These are phyloP conservation scores for Euzetes globulus DNA, from an alignment of 2,888 invertebrate species.

Conservation along the genomic window DNA sequence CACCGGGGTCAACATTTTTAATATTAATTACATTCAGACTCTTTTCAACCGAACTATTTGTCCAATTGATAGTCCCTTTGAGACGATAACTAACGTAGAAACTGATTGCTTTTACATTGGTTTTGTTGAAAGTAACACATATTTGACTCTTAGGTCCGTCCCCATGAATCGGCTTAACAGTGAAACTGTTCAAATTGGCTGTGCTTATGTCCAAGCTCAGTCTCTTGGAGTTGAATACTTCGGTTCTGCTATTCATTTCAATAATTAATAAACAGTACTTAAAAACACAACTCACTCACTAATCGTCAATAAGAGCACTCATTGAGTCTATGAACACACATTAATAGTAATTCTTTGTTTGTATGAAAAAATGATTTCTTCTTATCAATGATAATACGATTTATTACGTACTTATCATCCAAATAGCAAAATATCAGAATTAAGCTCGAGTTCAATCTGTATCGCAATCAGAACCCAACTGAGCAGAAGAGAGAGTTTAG, in stretches of 20 bases:
- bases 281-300: too few species aligned
- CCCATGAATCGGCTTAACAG: constrained; percentile 4
- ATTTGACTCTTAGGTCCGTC: not conserved
- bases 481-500: too few species aligned
- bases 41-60: not conserved
- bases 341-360: too few species aligned
- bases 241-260: not conserved
- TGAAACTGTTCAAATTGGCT: not conserved
- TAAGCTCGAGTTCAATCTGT: too few species aligned
- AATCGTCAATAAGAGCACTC: not conserved
- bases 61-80: not conserved
- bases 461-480: too few species aligned
- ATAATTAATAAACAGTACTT: too few species aligned
- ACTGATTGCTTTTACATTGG: not conserved
- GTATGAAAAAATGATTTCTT: too few species aligned
- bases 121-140: constrained; percentile 16
- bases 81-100: constrained; percentile 2
- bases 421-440: too few species aligned
- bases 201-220: not conserved
- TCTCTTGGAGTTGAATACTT: constrained; percentile 14
- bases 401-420: too few species aligned
- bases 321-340: too few species aligned
- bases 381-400: too few species aligned
- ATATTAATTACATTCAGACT: not conserved
- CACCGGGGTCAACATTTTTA: constrained; percentile 1